phyloP scores from a whole-genome alignment of 2,113 vertebrate species.

The Cervus canadensis region DNA sequence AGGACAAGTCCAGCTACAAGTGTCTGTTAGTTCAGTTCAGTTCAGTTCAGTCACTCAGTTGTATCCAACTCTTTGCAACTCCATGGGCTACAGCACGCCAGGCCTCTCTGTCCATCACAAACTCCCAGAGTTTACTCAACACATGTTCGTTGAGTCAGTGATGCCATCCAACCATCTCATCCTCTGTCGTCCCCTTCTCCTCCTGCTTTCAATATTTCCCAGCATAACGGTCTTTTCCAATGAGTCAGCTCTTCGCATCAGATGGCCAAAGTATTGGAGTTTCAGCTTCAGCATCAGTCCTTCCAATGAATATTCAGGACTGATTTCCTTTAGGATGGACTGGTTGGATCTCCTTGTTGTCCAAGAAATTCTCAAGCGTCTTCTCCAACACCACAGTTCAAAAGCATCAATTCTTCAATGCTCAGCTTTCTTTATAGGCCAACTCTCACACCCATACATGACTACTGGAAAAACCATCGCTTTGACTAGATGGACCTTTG shows the following conservation, averaged over 20 bases:
- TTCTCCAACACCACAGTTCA: not conserved
- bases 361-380: not conserved
- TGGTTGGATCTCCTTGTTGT: not conserved
- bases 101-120: not conserved
- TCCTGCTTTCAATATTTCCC: not conserved
- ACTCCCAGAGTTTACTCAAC: not conserved
- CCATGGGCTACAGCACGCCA: not conserved
- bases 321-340: not conserved
- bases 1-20: not conserved
- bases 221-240: not conserved
- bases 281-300: not conserved
- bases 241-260: not conserved
- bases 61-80: not conserved
- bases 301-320: not conserved
- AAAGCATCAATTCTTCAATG: not conserved
- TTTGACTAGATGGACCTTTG: not conserved
- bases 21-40: not conserved
- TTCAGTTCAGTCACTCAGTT: not conserved
- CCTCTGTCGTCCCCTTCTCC: not conserved
- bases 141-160: not conserved
- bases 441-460: not conserved
- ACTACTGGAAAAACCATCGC: not conserved
- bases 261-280: not conserved
- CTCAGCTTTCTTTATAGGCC: not conserved
- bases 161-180: not conserved